Evolutionary conservation across 2,888 invertebrate genomes (phyloP), one percentile per base, ranked within the genome.

Genomic region (Metalampra italica): DNA sequence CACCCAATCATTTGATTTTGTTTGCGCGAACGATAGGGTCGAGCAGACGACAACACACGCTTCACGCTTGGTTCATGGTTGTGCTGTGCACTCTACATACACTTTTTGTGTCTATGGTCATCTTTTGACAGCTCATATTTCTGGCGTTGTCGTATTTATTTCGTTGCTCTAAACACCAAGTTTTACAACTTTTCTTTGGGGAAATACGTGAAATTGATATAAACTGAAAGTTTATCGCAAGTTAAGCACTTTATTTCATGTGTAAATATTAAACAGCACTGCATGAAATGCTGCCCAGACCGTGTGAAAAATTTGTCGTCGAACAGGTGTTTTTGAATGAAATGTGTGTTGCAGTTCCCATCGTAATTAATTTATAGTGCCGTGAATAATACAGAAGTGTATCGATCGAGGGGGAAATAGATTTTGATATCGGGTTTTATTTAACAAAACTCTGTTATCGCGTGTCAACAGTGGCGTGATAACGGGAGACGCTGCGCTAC

Each of bases 291-390:
- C 90, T 91, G 91, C 90, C 80, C 73, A 68, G 76, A 88, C 90
- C 89, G 90, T 92, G 91, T 92, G 93, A 93, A 94, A 93, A 92
- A 91, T 91, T 85, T 84, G 83, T 63, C 66, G 89, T 89, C 85
- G 92, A 94, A 94, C 94, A 94, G 94, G 94, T 94, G 94, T 94
- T 93, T 92, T 92, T 91, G 91, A 92, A 92, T 91, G 92, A 91
- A 91, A 90, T 88, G 91, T 84, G 86, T 86, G 82, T 77, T 72
- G 76, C 64, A 64, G 85, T 89, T 89, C 88, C 84, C 87, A 86
- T 76, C 77, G 78, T 82, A 81, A 86, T 82, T 82, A 85, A 83
- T 84, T 76, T 83, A 78, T 78, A 75, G 79, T 83, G 80, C 76
- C 72, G 85, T 86, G 82, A 82, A 85, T 85, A 83, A 79, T 77